These are phyloP conservation scores for Novumbra hubbsi DNA, from an alignment of 2,797 vertebrate species.

Conservation along the genomic window DNA sequence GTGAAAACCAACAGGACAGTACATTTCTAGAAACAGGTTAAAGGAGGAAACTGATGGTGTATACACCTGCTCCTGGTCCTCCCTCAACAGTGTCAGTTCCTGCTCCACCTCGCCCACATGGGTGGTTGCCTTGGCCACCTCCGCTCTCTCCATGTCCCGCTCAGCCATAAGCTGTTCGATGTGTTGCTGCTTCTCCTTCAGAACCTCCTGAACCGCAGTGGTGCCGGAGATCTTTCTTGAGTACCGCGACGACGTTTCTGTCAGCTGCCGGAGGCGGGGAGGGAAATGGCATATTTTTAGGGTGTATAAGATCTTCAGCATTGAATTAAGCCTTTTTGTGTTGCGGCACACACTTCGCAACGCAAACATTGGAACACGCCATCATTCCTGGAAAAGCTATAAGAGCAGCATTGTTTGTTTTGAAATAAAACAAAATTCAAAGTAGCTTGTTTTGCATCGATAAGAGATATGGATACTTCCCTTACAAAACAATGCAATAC, in stretches of 20 bases:
- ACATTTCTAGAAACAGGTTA: too few species aligned
- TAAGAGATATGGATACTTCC: too few species aligned
- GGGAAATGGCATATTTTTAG: not conserved
- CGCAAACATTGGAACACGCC: too few species aligned
- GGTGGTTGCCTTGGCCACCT: conserved; percentile 94
- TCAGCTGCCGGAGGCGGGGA: conserved; percentile 77
- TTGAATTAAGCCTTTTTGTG: too few species aligned
- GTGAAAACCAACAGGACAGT: too few species aligned
- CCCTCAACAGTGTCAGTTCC: conserved; percentile 85
- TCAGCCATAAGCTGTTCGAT: conserved; percentile 97
- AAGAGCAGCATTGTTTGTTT: too few species aligned
- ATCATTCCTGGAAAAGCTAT: too few species aligned
- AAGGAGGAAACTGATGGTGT: not conserved
- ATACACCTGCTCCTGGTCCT: conserved; percentile 93
- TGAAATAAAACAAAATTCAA: too few species aligned
- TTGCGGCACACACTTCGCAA: not conserved
- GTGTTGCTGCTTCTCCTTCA: conserved; percentile 99
- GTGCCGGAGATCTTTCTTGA: conserved; percentile 96
- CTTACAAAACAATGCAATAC: too few species aligned
- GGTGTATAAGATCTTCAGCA: conserved; percentile 18
- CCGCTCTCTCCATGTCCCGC: conserved; percentile 93
- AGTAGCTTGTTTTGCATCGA: too few species aligned
- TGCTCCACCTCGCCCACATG: conserved; percentile 95
- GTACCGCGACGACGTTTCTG: conserved; percentile 96
- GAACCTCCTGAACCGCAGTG: conserved; percentile 94